Base-by-base conservation (phyloP, 2,797 vertebrate genomes). In the Phataginus tricuspis region DNA sequence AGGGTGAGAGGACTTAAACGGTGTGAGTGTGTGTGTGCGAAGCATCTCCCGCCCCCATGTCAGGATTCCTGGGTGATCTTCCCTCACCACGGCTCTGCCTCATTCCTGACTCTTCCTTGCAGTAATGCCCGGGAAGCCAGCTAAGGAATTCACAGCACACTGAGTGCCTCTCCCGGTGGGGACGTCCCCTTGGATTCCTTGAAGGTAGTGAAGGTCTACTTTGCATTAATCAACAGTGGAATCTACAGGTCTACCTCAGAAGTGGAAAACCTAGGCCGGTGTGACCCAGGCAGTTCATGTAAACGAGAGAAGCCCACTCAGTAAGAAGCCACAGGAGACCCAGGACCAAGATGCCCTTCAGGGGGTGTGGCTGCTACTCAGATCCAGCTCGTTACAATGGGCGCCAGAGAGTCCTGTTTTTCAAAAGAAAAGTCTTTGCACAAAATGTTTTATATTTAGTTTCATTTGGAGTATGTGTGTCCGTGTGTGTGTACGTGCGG, bases 361-460 rank as follows among this genome's bases (percentile, higher is more conserved):
- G 37, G 6, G 25, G 8, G 15, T 77, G 13, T 11, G 42, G 66
- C 34, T 90, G 31, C 64, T 53, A 11, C 51, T 68, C 18, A 63
- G 85, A 49, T 39, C 25, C 29, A 72, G 45, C 63, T 53, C 51
- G 1, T 39, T 37, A 9, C 39, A 7, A 61, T 8, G n/a, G 12
- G 16, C 72, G 68, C 53, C 49, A 95, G 27, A 71, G 11, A 80
- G 2, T 86, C 77, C 74, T 83, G 16, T 72, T 96, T 97, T 78
- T 59, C 55, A 61, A 79, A 37, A 91, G 80, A 74, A 88, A 86
- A 34, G 55, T 79, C 55, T 92, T 84, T 49, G 55, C 14, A 66
- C 49, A 49, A 59, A 80, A 21, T 82, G 77, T n/a, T 94, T 94
- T 82, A n/a, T 74, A 59, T 82, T 90, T 86, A 86, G 80, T 96